A percentile compares a stretch with the other conserved stretches of the same genome.
phyloP scores from a whole-genome alignment of 2,113 vertebrate species.

The Cyanoderma ruficeps region DNA sequence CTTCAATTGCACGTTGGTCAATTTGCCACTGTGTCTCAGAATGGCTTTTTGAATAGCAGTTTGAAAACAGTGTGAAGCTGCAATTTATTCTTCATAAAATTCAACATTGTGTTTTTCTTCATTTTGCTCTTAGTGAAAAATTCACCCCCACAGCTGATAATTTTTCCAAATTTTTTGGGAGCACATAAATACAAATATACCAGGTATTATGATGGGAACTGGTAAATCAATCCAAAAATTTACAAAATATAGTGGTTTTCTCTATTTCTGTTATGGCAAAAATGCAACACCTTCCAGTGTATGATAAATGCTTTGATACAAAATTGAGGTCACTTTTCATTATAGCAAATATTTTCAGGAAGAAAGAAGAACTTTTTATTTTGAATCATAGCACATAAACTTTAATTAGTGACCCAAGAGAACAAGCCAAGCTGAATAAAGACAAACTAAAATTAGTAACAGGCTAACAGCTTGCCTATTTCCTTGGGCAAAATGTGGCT shows the following conservation, averaged over 20 bases:
- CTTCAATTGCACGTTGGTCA: not conserved
- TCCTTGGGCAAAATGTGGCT: conserved; percentile 5
- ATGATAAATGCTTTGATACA: not conserved
- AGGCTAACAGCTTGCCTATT: conserved; percentile 46
- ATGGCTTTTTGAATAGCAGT: not conserved
- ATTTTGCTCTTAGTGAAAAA: not conserved
- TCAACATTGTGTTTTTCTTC: not conserved
- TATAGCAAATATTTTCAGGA: not conserved
- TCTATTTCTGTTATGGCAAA: not conserved
- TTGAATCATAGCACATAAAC: not conserved
- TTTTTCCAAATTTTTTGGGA: not conserved
- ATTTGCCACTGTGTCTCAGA: not conserved
- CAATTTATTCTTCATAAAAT: not conserved
- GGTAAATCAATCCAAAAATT: not conserved
- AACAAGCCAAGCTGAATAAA: conserved; percentile 55
- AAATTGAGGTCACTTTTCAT: not conserved
- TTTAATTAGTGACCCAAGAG: conserved; percentile 55
- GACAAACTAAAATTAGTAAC: conserved; percentile 51
- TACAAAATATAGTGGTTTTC: not conserved
- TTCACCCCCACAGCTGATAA: accelerated
- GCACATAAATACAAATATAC: not conserved
- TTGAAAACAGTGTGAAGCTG: not conserved
- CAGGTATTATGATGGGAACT: not conserved
- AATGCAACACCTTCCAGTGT: not conserved
- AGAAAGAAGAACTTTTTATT: not conserved